Evolutionary conservation across 2,888 invertebrate genomes (phyloP).

Genomic region (Acrocyrtus sp.): DNA sequence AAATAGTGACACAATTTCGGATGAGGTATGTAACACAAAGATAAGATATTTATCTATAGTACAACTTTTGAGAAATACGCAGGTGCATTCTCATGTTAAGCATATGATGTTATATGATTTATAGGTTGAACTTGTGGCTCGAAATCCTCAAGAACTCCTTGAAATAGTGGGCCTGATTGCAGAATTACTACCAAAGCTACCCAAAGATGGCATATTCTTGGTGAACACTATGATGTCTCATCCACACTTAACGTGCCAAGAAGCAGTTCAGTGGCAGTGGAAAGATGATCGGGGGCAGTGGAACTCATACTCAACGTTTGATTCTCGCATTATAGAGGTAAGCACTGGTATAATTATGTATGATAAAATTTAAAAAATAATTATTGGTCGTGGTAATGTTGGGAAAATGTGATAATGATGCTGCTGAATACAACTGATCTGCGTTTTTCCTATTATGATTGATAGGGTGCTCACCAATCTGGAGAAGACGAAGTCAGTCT

Average conservation of each 20-base stretch:
- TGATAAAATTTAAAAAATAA: neutral
- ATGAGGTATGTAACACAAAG: slow-evolving; percentile 45
- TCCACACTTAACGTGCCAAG: slow-evolving; percentile 65
- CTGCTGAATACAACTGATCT: too few relatives aligned
- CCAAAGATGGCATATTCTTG: slow-evolving; percentile 93
- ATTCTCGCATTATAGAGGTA: slow-evolving; percentile 93
- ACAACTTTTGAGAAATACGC: slow-evolving; percentile 13
- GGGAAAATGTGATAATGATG: too few relatives aligned
- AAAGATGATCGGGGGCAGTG: slow-evolving; percentile 89
- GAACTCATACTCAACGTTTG: slow-evolving; percentile 94
- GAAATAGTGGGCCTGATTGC: slow-evolving; percentile 98
- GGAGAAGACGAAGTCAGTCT: slow-evolving; percentile 96
- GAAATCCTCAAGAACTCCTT: slow-evolving; percentile 95
- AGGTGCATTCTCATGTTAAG: neutral
- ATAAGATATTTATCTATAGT: too few relatives aligned
- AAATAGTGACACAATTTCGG: slow-evolving; percentile 65
- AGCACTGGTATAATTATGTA: too few relatives aligned
- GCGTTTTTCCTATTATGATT: neutral
- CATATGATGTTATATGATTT: slow-evolving; percentile 25
- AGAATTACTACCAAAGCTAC: slow-evolving; percentile 96
- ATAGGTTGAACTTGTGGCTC: slow-evolving; percentile 83
- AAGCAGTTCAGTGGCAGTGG: slow-evolving; percentile 96
- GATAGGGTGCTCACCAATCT: slow-evolving; percentile 83
- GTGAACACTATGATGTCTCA: slow-evolving; percentile 79
- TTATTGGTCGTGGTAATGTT: neutral